Conservation (phyloP, 2,113 vertebrate species). For the Poicephalus meyeri region DNA sequence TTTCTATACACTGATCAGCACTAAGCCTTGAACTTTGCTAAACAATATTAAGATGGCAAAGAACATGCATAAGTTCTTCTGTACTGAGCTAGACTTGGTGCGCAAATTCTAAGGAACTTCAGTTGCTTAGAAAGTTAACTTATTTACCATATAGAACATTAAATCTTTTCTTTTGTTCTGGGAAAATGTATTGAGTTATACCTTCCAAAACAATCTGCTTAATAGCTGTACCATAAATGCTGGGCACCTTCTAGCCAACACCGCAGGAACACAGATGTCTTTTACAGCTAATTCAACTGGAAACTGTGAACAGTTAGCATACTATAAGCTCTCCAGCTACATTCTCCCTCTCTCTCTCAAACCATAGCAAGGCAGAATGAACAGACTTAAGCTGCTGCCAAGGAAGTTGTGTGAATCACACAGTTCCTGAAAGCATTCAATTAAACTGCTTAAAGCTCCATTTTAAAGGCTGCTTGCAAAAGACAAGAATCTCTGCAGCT, state of each 20-base stretch:
- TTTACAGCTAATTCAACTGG: slow-evolving; percentile 31
- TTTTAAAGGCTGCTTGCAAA: neutral
- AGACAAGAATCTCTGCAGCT: neutral
- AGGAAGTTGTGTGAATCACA: slow-evolving; percentile 37
- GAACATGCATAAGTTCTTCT: neutral
- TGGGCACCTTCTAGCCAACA: neutral
- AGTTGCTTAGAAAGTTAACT: neutral
- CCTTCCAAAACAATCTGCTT: slow-evolving; percentile 18
- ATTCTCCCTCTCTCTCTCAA: neutral
- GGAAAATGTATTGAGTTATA: neutral
- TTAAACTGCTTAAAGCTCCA: neutral
- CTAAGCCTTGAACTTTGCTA: neutral
- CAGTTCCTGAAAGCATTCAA: slow-evolving; percentile 16
- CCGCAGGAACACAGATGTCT: slow-evolving; percentile 16
- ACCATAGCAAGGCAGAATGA: slow-evolving; percentile 35
- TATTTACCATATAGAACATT: neutral
- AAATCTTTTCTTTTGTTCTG: slow-evolving; percentile 7
- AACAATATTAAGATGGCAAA: neutral
- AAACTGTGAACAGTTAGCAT: slow-evolving; percentile 29
- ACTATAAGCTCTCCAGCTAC: slow-evolving; percentile 19
- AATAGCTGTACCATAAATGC: neutral
- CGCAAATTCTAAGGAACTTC: neutral
- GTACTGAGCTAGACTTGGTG: neutral
- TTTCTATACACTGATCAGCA: neutral
- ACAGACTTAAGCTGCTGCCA: slow-evolving; percentile 18